Conservation (phyloP, 2,113 vertebrate genomes). For the Gracilinanus agilis region DNA sequence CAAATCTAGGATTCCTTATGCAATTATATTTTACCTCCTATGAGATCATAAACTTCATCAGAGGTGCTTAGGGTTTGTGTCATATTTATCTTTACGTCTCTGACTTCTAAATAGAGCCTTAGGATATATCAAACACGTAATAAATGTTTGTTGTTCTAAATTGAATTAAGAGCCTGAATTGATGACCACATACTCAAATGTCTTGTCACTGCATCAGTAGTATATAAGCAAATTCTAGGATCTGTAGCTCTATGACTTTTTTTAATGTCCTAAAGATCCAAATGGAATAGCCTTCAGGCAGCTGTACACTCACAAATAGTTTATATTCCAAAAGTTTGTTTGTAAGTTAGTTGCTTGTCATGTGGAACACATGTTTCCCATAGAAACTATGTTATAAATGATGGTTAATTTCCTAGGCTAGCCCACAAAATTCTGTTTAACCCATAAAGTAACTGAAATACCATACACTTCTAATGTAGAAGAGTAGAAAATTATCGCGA, state of each 20-base stretch:
- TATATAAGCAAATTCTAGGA: neutral
- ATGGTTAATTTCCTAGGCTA: neutral
- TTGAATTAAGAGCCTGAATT: neutral
- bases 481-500: neutral
- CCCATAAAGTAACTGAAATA: neutral
- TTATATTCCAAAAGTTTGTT: neutral
- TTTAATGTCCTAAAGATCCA: neutral
- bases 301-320: neutral
- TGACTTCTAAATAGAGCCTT: neutral
- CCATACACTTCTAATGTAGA: neutral
- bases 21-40: neutral
- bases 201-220: neutral
- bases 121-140: neutral
- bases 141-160: neutral
- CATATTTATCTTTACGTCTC: neutral
- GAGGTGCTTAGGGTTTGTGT: neutral
- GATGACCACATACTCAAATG: neutral
- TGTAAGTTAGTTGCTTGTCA: neutral
- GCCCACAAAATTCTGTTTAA: neutral
- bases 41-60: neutral
- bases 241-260: neutral
- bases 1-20: neutral
- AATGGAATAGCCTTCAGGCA: neutral
- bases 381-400: neutral
- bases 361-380: neutral